phyloP scores from a whole-genome alignment of 64 coral and sea anemone genomes.

The Stylophora pistillata region DNA sequence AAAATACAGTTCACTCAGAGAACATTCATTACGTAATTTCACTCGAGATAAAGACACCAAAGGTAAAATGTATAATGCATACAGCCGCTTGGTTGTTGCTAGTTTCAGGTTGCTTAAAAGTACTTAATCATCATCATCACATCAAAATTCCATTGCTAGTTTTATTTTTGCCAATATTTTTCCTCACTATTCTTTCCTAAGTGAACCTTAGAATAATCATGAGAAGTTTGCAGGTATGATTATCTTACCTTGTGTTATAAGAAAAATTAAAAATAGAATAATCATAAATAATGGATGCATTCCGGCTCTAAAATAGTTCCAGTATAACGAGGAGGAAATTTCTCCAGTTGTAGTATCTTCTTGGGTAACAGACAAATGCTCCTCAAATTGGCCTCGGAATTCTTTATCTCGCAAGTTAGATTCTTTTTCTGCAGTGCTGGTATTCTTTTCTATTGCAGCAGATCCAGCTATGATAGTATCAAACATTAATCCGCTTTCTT shows the following conservation, averaged over 20 bases:
- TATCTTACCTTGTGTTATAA: slow-evolving; percentile 44
- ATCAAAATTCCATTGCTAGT: no score
- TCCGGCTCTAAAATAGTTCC: slow-evolving; percentile 51
- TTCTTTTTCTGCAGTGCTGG: not conserved
- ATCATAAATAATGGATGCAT: not conserved
- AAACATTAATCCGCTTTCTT: not conserved
- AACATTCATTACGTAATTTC: no score
- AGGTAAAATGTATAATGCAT: no score
- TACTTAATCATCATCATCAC: no score
- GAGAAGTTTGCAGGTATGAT: not conserved
- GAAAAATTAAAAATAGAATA: not conserved
- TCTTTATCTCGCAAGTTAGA: no score
- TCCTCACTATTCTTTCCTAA: no score
- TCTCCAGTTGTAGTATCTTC: slow-evolving; percentile 32
- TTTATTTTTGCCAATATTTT: no score
- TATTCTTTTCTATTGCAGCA: not conserved
- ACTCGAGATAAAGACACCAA: no score
- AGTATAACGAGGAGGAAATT: slow-evolving; percentile 34
- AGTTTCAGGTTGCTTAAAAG: no score
- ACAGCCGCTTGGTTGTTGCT: no score
- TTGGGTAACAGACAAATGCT: slow-evolving; percentile 15
- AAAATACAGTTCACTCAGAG: not conserved
- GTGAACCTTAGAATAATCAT: no score
- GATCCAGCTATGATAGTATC: slow-evolving; percentile 8
- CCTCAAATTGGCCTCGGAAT: not conserved